Conservation (phyloP, 2,888 invertebrate genomes). For the Linnaemya vulpina region DNA sequence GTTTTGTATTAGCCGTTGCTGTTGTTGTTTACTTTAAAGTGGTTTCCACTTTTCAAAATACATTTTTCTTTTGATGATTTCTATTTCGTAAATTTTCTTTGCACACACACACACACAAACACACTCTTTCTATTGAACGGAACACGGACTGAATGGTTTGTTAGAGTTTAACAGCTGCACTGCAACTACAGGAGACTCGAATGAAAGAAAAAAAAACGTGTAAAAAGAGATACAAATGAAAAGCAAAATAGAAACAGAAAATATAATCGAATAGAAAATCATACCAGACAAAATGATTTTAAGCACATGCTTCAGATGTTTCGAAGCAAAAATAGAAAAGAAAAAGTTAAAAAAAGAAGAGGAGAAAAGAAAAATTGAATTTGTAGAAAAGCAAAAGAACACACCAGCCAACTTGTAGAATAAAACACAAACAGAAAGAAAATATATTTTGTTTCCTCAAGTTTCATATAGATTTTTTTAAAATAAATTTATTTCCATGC, state of each 20-base stretch:
- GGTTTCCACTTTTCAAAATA: not conserved
- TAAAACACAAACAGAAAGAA: slow-evolving; percentile 22
- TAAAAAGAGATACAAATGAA: not conserved
- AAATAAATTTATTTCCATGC: not conserved
- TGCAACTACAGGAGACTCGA: slow-evolving; percentile 10
- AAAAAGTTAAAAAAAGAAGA: not conserved
- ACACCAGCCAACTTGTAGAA: slow-evolving; percentile 11
- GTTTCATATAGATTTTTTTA: not conserved
- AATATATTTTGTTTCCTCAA: not conserved
- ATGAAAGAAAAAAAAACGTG: not conserved
- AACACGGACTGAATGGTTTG: slow-evolving; percentile 46
- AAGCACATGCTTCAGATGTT: slow-evolving; percentile 56
- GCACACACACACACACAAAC: slow-evolving; percentile 4
- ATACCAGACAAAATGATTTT: slow-evolving; percentile 51
- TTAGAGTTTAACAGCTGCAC: slow-evolving; percentile 54
- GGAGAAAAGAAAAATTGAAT: slow-evolving; percentile 9
- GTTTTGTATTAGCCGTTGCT: slow-evolving; percentile 4
- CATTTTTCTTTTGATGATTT: slow-evolving; percentile 23
- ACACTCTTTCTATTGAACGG: slow-evolving; percentile 43
- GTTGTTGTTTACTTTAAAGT: not conserved
- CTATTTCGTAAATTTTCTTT: slow-evolving; percentile 11
- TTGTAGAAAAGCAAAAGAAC: slow-evolving; percentile 29
- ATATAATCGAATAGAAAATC: slow-evolving; percentile 32
- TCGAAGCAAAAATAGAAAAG: not conserved
- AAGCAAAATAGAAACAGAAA: not conserved